Conservation (phyloP, 2,888 invertebrate genomes). For the Cistogaster globosa region DNA sequence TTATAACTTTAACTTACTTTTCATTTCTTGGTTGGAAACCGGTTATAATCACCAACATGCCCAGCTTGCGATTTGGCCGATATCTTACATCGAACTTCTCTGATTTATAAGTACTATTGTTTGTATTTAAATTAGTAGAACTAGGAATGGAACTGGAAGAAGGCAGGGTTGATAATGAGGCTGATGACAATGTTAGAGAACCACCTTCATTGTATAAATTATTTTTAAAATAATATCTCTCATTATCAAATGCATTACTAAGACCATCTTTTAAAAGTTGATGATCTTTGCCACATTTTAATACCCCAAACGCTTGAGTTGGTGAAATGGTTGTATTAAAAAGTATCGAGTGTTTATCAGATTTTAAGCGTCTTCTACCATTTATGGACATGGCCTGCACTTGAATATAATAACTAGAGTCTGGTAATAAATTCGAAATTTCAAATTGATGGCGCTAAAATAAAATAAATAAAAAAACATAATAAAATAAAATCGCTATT, state of each 20-base stretch:
- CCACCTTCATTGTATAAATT: constrained; percentile 44
- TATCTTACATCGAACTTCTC: constrained; percentile 79
- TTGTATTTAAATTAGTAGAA: constrained; percentile 12
- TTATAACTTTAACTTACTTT: constrained; percentile 76
- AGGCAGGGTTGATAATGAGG: constrained; percentile 21
- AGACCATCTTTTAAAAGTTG: constrained; percentile 57
- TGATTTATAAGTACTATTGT: constrained; percentile 54
- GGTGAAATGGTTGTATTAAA: constrained; percentile 86
- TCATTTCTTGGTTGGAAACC: constrained; percentile 80
- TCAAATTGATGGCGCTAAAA: constrained; percentile 86
- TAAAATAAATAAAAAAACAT: too few species aligned
- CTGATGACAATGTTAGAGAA: constrained; percentile 12
- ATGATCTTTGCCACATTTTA: constrained; percentile 74
- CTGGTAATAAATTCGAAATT: constrained; percentile 86
- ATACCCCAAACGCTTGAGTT: constrained; percentile 69
- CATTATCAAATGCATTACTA: constrained; percentile 61
- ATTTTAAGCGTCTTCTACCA: constrained; percentile 87
- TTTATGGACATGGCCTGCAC: constrained; percentile 89
- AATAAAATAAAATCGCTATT: constrained; percentile 7
- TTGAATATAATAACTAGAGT: constrained; percentile 90
- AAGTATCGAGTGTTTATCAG: constrained; percentile 88
- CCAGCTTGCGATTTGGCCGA: constrained; percentile 80
- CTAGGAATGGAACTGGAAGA: constrained; percentile 25
- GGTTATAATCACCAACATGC: constrained; percentile 82
- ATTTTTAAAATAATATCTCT: constrained; percentile 57